Conservation (phyloP, 2,888 invertebrate species). For the Itoplectis maculator region DNA sequence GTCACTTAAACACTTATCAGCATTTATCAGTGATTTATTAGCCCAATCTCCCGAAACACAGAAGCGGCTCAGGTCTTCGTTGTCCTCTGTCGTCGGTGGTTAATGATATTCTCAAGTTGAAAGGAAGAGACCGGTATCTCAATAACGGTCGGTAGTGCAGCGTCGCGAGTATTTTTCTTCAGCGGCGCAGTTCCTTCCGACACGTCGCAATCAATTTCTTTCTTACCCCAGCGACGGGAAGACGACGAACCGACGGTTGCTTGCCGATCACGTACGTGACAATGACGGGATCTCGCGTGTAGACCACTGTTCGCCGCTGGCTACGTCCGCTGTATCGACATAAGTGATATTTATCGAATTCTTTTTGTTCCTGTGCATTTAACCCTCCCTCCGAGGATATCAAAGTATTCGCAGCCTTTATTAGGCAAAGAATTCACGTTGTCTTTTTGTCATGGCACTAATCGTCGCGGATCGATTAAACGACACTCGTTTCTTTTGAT, state of each 20-base stretch:
- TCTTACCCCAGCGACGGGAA: conserved; percentile 10
- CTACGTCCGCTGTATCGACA: conserved; percentile 3
- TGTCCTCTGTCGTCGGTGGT: not conserved
- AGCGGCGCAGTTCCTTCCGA: conserved; percentile 28
- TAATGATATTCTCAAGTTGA: conserved; percentile 46
- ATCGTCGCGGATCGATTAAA: conserved; percentile 54
- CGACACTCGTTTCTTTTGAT: conserved; percentile 38
- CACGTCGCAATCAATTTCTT: conserved; percentile 56
- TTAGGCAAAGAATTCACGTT: conserved; percentile 24
- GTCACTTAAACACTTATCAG: conserved; percentile 30
- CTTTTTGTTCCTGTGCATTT: conserved; percentile 49
- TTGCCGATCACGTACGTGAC: conserved; percentile 55
- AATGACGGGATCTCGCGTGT: conserved; percentile 36
- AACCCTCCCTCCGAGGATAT: conserved; percentile 18
- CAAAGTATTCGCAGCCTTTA: conserved; percentile 20
- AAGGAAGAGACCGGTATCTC: conserved; percentile 25
- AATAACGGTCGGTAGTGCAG: conserved; percentile 32
- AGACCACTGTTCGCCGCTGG: conserved; percentile 6
- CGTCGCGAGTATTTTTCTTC: conserved; percentile 45
- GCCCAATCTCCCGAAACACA: conserved; percentile 7
- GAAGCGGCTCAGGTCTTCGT: not conserved
- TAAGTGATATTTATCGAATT: conserved; percentile 48
- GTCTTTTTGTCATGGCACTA: conserved; percentile 9
- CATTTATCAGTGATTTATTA: conserved; percentile 45
- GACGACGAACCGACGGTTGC: conserved; percentile 34